Evolutionary conservation across 2,113 vertebrate genomes (phyloP).

Genomic region (Aegotheles bennettii): DNA sequence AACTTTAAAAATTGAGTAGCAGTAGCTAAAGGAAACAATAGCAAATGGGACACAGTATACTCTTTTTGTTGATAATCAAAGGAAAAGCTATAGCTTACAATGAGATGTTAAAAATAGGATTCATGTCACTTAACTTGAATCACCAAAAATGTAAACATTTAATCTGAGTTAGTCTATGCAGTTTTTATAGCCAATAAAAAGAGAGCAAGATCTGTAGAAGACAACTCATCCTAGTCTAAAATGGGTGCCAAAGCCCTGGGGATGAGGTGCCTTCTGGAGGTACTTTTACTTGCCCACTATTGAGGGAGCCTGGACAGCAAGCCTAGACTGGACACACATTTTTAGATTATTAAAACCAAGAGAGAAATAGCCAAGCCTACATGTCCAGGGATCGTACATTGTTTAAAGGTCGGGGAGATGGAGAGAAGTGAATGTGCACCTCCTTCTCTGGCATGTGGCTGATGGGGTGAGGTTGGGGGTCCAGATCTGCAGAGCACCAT

Average conservation of each 20-base stretch:
- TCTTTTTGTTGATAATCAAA: neutral
- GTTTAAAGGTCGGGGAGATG: neutral
- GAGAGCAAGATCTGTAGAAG: neutral
- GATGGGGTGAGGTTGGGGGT: neutral
- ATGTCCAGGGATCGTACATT: neutral
- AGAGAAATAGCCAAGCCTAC: neutral
- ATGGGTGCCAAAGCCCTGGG: neutral
- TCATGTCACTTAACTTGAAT: neutral
- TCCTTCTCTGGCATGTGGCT: neutral
- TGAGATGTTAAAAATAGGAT: neutral
- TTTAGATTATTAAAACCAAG: neutral
- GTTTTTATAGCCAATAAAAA: neutral
- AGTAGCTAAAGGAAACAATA: neutral
- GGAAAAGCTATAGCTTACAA: neutral
- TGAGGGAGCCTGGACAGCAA: neutral
- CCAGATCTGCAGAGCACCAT: neutral
- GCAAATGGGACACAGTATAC: neutral
- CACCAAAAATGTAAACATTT: neutral
- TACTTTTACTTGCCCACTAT: neutral
- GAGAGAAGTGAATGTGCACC: neutral
- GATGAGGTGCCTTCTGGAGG: neutral
- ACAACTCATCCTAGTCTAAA: neutral
- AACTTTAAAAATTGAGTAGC: neutral
- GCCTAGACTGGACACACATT: neutral
- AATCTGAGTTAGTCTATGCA: neutral